Conservation (phyloP, 1,140 invertebrate genomes). For the Euborellia annulipes region DNA sequence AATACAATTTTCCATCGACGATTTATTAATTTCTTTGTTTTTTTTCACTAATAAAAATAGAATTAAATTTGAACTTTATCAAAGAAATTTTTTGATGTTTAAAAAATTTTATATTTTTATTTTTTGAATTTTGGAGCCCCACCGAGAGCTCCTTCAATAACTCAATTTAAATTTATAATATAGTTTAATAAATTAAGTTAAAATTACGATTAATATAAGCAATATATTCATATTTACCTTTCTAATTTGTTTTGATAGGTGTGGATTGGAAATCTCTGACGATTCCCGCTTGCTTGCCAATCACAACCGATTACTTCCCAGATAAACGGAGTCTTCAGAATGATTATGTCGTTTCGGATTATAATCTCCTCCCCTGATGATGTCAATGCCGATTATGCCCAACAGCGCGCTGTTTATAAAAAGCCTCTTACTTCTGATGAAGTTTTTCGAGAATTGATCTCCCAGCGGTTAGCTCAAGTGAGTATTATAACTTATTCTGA, state of each 20-base stretch:
- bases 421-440: constrained; percentile 67
- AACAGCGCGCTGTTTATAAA: constrained; percentile 61
- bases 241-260: constrained; percentile 39
- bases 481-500: no score
- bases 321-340: constrained; percentile 80
- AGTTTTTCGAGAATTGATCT: constrained; percentile 82
- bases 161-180: no score
- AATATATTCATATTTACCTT: no score
- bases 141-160: no score
- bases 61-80: no score
- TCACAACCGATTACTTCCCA: constrained; percentile 97
- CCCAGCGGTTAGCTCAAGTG: constrained; percentile 75
- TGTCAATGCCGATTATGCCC: constrained; percentile 72
- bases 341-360: constrained; percentile 85
- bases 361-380: constrained; percentile 81
- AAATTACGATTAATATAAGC: neutral
- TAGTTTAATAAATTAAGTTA: neutral
- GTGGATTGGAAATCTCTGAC: constrained; percentile 98
- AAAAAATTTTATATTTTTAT: no score
- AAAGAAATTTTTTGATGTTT: no score
- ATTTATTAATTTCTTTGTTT: no score
- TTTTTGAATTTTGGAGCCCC: no score
- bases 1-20: no score
- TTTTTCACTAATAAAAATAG: no score
- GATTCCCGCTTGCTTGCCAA: constrained; percentile 90